phyloP scores from a whole-genome alignment of 2,113 vertebrate genomes.

The Dicaeum eximium region DNA sequence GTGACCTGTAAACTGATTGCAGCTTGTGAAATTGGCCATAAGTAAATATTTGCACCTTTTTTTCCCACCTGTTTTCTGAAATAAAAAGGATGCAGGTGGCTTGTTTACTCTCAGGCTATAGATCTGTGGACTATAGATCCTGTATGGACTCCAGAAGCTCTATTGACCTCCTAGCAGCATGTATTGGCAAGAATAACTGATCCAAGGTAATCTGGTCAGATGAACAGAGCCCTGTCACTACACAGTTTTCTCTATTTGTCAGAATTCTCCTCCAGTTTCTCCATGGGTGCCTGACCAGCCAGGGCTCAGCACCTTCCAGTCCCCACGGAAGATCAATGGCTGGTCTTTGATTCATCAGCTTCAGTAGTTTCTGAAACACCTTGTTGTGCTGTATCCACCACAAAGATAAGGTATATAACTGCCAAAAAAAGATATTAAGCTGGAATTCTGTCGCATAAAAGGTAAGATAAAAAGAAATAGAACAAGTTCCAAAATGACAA shows the following conservation, averaged over 20 bases:
- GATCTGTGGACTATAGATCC: background rate
- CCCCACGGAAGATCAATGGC: background rate
- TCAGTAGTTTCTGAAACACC: background rate
- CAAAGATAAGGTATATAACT: background rate
- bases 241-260: background rate
- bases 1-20: constrained; percentile 36
- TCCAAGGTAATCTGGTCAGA: background rate
- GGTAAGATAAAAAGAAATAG: background rate
- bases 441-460: background rate
- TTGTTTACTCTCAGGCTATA: background rate
- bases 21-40: constrained; percentile 15
- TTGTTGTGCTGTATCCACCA: background rate
- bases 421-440: background rate
- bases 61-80: background rate
- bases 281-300: background rate
- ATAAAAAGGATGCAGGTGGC: background rate
- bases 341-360: background rate
- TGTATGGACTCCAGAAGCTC: background rate
- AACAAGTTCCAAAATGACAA: background rate
- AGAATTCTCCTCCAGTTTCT: background rate
- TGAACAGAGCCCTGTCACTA: background rate
- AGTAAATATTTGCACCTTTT: background rate
- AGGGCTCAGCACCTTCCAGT: background rate
- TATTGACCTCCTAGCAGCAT: background rate
- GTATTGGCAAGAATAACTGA: background rate